These are phyloP conservation scores for Umimayanthus kanabou DNA, from an alignment of 92 coral and sea anemone species.

Conservation along the genomic window DNA sequence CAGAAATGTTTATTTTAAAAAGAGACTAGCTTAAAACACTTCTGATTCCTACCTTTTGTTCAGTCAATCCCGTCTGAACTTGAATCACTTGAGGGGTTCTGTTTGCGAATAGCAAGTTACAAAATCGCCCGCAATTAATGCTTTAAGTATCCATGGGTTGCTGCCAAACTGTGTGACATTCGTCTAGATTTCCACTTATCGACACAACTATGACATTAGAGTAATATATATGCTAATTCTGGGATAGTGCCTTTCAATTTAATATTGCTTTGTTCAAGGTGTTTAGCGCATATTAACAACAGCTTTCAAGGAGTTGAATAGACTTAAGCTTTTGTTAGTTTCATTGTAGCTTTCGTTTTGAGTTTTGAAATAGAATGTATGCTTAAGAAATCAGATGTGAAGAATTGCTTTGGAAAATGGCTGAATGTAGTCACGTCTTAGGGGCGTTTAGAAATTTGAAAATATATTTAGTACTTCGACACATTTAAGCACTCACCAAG, in stretches of 20 bases:
- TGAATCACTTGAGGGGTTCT: background rate
- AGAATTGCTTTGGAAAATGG: too few species aligned
- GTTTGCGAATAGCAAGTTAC: background rate
- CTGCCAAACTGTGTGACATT: background rate
- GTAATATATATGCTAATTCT: background rate
- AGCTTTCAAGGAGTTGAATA: background rate
- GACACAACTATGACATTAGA: background rate
- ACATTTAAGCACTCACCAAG: background rate
- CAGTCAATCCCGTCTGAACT: background rate
- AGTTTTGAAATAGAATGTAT: background rate
- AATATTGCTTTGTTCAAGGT: background rate
- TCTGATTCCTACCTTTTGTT: background rate
- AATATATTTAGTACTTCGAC: background rate
- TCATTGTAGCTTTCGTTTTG: too few species aligned
- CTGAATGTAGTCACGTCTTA: background rate
- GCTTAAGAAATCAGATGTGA: too few species aligned
- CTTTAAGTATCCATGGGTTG: background rate
- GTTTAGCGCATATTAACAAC: too few species aligned
- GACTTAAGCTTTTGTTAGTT: background rate
- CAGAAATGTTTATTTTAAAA: background rate
- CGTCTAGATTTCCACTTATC: background rate
- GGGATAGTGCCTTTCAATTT: background rate
- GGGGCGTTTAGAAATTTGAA: background rate
- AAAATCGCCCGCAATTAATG: background rate
- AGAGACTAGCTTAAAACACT: too few species aligned